phyloP scores from a whole-genome alignment of 2,888 invertebrate genomes.

The Nemurella pictetii region DNA sequence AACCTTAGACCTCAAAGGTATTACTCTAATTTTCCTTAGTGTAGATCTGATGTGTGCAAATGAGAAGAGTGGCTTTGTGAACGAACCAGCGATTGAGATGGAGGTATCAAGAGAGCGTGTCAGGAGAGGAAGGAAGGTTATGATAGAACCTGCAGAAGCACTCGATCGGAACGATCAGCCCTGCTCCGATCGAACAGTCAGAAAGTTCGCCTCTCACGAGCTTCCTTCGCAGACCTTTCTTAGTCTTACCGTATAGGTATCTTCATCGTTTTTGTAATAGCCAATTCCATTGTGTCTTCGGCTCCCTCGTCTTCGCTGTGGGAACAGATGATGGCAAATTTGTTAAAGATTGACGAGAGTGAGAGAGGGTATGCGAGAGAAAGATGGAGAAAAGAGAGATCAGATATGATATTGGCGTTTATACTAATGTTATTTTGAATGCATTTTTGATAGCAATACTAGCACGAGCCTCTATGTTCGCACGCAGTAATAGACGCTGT shows the following conservation, averaged over 20 bases:
- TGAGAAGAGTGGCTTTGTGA: conserved; percentile 26
- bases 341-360: not conserved
- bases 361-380: not conserved
- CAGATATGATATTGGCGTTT: not conserved
- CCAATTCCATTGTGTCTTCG: not conserved
- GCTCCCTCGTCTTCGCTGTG: not conserved
- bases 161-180: not conserved
- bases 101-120: not conserved
- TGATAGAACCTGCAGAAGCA: not conserved
- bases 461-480: not conserved
- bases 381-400: not conserved
- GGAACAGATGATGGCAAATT: not conserved
- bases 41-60: conserved; percentile 24
- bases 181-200: not conserved
- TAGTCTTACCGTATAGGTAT: not conserved
- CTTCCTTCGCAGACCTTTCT: not conserved
- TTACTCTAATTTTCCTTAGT: not conserved
- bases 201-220: not conserved
- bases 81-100: not conserved
- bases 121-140: not conserved
- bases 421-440: not conserved
- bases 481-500: not conserved
- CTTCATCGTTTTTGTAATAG: not conserved
- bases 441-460: not conserved
- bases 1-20: not conserved